phyloP scores from a whole-genome alignment of 2,888 invertebrate genomes.

The Lymantria dispar region DNA sequence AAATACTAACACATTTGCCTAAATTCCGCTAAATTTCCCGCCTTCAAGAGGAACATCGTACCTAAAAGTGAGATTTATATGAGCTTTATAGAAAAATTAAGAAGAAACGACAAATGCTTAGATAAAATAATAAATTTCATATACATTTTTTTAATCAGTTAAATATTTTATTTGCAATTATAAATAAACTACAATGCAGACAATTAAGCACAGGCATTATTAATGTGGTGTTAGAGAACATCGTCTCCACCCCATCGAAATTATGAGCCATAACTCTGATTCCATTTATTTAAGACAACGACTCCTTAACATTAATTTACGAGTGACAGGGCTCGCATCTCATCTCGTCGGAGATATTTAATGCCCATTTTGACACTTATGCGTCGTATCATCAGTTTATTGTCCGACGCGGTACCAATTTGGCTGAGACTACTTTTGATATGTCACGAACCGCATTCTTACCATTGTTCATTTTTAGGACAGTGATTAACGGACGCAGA shows the following conservation, averaged over 20 bases:
- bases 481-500: slow-evolving; percentile 43
- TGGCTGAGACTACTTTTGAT: slow-evolving; percentile 60
- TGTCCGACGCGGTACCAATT: slow-evolving; percentile 60
- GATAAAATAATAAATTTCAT: no score
- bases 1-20: no score
- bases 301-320: slow-evolving; percentile 76
- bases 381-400: slow-evolving; percentile 64
- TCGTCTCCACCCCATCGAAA: slow-evolving; percentile 58
- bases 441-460: slow-evolving; percentile 50
- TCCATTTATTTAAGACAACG: slow-evolving; percentile 70
- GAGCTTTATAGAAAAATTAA: no score
- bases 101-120: no score
- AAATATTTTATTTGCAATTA: no score
- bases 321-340: slow-evolving; percentile 71
- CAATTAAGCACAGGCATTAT: slow-evolving; percentile 48
- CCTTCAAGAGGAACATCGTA: no score
- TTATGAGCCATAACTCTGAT: slow-evolving; percentile 78
- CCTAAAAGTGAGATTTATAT: no score
- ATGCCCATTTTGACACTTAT: slow-evolving; percentile 75
- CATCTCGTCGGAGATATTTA: slow-evolving; percentile 69
- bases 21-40: no score
- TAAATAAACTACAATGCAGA: slow-evolving; percentile 31
- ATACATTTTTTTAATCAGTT: no score
- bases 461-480: slow-evolving; percentile 49
- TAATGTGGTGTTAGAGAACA: slow-evolving; percentile 58